Base-by-base conservation (phyloP, 2,888 invertebrate species). In the Tachina fera region DNA sequence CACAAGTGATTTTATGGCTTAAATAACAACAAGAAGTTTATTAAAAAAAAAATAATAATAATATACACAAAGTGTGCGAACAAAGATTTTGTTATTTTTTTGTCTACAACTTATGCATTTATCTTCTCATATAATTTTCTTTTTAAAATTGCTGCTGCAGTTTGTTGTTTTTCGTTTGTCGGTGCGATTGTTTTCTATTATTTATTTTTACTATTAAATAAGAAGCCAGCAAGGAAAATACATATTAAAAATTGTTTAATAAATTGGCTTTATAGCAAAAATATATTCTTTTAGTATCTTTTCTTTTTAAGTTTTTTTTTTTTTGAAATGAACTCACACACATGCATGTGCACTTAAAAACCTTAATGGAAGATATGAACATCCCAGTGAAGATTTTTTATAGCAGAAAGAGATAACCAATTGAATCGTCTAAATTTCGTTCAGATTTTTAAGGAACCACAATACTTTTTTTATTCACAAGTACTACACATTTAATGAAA, bases 211-310 rank as follows among this genome's bases (percentile, higher is more conserved):
- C 49, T 67, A 58, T 63, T 74, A 61, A 68, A 53, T 68, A 81
- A 68, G 65, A 22, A 68, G 43, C 19, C 22, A 16, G 16, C 14
- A 70, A 9, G 22, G 16, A 39, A 9, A 43, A 49, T 31, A 31
- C 4, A n/a, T 58, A 9, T 58, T 19, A 19, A 45, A 63, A 45
- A 13, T 8, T 16, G 16, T 5, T 39, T 51, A 74, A 71, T 71
- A 86, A 82, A 84, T 78, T 84, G 81, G 75, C 75, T 65, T 84
- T 65, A 65, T 60, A 75, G 70, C 41, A 56, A 47, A 39, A 47
- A 45, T 53, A 14, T 47, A 31, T 19, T 53, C 13, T 51, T 8
- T 14, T 11, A 22, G 9, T 41, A 13, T 22, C 9, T 51, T 16
- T 47, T 60, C 31, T 31, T 19, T 53, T 53, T 43, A 43, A 43